phyloP scores from a whole-genome alignment of 2,797 vertebrate species.

The Trachurus trachurus region DNA sequence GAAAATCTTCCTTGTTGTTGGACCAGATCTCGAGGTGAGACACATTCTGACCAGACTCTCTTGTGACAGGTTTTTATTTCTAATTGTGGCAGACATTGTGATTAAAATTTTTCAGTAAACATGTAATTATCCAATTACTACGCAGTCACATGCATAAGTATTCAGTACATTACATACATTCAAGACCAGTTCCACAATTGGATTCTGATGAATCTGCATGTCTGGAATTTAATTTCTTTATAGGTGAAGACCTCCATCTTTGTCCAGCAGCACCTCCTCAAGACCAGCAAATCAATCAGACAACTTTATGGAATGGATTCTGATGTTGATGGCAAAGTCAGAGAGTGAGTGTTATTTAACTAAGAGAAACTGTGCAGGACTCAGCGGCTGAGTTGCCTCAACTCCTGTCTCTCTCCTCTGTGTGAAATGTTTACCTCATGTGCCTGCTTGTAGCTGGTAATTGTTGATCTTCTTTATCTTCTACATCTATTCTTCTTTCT shows the following conservation, averaged over 20 bases:
- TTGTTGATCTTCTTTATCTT: not conserved
- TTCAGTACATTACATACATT: not conserved
- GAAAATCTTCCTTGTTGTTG: slow-evolving; percentile 84
- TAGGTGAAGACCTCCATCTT: slow-evolving; percentile 83
- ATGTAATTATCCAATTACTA: not conserved
- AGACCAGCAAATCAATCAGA: slow-evolving; percentile 89
- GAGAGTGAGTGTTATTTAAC: slow-evolving; percentile 88
- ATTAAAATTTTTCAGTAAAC: not conserved
- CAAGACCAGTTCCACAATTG: not conserved
- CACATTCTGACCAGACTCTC: not conserved
- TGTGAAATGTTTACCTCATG: not conserved
- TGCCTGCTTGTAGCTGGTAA: not conserved
- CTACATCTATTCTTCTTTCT: not conserved
- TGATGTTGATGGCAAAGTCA: slow-evolving; percentile 89
- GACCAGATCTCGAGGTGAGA: slow-evolving; percentile 86
- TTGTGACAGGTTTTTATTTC: not conserved
- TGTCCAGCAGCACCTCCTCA: slow-evolving; percentile 88
- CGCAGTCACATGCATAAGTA: not conserved
- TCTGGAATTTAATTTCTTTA: slow-evolving; percentile 1
- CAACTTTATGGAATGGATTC: slow-evolving; percentile 82
- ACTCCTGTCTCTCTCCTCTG: not conserved
- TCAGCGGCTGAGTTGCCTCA: not conserved
- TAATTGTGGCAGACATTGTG: not conserved
- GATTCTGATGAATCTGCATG: not conserved
- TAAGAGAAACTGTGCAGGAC: not conserved